Base-by-base conservation (phyloP, 2,888 invertebrate species). In the Acronicta leporina region DNA sequence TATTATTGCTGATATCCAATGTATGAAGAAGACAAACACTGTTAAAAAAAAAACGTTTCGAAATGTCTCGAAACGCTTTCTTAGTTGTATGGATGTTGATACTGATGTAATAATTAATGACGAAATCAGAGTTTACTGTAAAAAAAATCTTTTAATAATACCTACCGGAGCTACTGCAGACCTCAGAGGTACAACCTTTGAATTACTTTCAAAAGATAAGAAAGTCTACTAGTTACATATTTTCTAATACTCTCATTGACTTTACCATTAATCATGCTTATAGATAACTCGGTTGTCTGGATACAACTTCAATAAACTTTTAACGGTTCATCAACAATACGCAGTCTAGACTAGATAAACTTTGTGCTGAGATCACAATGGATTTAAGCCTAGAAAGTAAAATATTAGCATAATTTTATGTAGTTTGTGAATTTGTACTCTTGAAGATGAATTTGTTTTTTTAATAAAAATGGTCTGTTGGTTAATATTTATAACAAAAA, bases 341-440 rank as follows among this genome's bases (percentile, higher is more conserved):
- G 47, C 10, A 4, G 72, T 72, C 70, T 72, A 68, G 68, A 63
- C 63, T 11, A 53, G 72, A 72, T 67, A 59, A 45, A 46, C 0
- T 45, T 55, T 47, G 0, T 15, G 27, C 42, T n/a, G 35, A 30
- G 15, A 25, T 30, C 16, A 27, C 10, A 15, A 25, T 48, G 15
- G 35, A 52, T 20, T 16, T 44, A 8, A 10, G 7, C 25, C 25
- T 44, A 10, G n/a, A 11, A 35, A 51, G 27, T 15, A 9, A 30
- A 42, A 20, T n/a, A 14, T 13, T 6, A 2, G 13, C 7, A 1
- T 8, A 16, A 45, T n/a, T 30, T 27, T 45, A n/a, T 43, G 7
- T n/a, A 13, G 25, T 7, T 13, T 25, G 13, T 13, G 20, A 43
- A 25, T n/a, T 13, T 13, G 13, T n/a, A 11, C 13, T 20, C n/a